Conservation (phyloP, 2,797 vertebrate genomes). For the Premnoplex brunnescens region DNA sequence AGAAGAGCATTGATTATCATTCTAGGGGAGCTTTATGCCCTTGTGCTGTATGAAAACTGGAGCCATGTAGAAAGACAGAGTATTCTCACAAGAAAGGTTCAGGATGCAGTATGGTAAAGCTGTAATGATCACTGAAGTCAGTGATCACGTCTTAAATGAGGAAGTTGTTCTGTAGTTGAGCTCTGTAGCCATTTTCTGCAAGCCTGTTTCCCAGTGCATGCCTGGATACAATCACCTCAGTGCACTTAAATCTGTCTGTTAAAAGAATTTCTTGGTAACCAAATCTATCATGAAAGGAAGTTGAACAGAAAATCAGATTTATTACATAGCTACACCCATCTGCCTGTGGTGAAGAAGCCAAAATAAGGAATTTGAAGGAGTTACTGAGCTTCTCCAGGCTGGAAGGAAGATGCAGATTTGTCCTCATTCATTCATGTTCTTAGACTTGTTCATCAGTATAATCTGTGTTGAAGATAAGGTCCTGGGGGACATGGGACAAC, state of each 20-base stretch:
- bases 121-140: not conserved
- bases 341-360: not conserved
- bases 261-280: slow-evolving; percentile 13
- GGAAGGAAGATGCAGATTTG: not conserved
- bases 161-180: not conserved
- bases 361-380: not conserved
- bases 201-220: not conserved
- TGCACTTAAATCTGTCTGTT: not conserved
- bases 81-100: not conserved
- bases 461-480: not conserved
- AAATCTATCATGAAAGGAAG: not conserved
- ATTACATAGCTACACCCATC: not conserved
- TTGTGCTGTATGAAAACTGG: not conserved
- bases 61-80: not conserved
- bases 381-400: not conserved
- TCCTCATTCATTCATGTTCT: not conserved
- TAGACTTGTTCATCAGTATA: not conserved
- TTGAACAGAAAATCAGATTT: slow-evolving; percentile 22
- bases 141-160: not conserved
- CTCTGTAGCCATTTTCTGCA: not conserved
- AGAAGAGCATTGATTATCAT: slow-evolving; percentile 58
- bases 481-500: not conserved
- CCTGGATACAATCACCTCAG: not conserved
- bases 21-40: slow-evolving; percentile 6
- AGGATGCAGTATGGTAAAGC: not conserved